Base-by-base conservation (phyloP, 2,888 invertebrate genomes). In the Quadroppia sp. region DNA sequence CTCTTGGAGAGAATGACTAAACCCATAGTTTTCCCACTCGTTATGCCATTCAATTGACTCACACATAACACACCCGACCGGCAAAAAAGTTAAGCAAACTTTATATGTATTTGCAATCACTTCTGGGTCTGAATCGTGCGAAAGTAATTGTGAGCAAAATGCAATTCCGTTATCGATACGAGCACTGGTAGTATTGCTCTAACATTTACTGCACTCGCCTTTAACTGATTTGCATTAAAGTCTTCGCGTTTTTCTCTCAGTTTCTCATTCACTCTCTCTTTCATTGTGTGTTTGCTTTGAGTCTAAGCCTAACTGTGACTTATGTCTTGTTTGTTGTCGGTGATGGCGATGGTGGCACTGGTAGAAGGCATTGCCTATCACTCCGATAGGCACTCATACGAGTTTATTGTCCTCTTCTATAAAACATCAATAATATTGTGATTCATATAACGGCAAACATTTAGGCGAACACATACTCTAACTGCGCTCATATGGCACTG, bases 401-500 rank as follows among this genome's bases (percentile, higher is more conserved):
- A 56, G 30, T 56, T 56, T 28, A 56, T 56, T 56, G 56, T 56
- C 28, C 53, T 56, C 30, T 56, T 17, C 6, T 17, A 15, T 1
- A 32, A 64, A 64, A 64, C 61, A 64, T 64, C 61, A 40, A 64
- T 64, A 64, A 64, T 64, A 64, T 36, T 64, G 61, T 64, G 61
- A 64, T 64, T 64, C 61, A 64, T 64, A 64, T 36, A 64, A 36
- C 17, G n/a, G 61, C 61, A 64, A 64, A 64, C 36, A 64, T 64
- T 59, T 64, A 40, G 36, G 36, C 20, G 3, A 61, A 64, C 36
- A 36, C 61, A 64, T n/a, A 17, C 36, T 64, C 61, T 64, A 7
- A 23, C 20, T 23, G 45, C 45, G 36, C 36, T 36, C 6, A 11
- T 15, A 45, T 45, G 15, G 45, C 45, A 50, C 28, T 56, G 28